Base-by-base conservation (phyloP, 1,140 invertebrate species). In the Habropoda laboriosa region DNA sequence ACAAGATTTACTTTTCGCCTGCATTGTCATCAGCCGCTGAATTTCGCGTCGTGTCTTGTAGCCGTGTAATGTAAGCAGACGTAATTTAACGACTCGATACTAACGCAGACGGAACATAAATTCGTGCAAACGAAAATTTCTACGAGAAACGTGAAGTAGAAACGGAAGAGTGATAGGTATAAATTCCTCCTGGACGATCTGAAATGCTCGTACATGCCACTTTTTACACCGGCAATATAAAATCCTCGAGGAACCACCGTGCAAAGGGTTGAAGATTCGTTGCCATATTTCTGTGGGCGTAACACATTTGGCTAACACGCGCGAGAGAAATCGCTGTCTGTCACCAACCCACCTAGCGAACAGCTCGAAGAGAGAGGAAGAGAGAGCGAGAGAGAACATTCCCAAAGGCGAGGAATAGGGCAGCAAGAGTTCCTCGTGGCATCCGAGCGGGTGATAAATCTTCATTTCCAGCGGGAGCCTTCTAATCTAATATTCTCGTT, bases 401-500 rank as follows among this genome's bases (percentile, higher is more conserved):
- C 61, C 61, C 51, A 35, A 68, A 67, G 53, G 66, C 57, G 8
- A 40, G 64, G 21, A 4, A 32, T 32, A 32, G 10, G 21, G n/a
- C 47, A 30, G n/a, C 35, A n/a, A n/a, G n/a, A n/a, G n/a, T 72
- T 61, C 21, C 53, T 60, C 30, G 35, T 42, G 51, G 45, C 30
- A 18, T 45, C 51, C 45, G 6, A 38, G 8, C 6, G 49, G n/a
- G 21, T 57, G 68, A 51, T 79, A 72, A 73, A 79, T 79, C 68
- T 73, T 79, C 68, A 63, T 72, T 79, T 32, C 21, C 45, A n/a
- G 10, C 67, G n/a, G 3, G 47, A 73, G 49, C 45, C 58, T 79
- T 64, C 57, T 73, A 73, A 79, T 79, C 45, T 45, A 79, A 73
- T 73, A 79, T 79, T 45, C 57, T 21, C 57, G 76, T 45, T 63